These are phyloP conservation scores for Apteryx mantelli DNA, from an alignment of 2,113 vertebrate species.

Conservation along the genomic window DNA sequence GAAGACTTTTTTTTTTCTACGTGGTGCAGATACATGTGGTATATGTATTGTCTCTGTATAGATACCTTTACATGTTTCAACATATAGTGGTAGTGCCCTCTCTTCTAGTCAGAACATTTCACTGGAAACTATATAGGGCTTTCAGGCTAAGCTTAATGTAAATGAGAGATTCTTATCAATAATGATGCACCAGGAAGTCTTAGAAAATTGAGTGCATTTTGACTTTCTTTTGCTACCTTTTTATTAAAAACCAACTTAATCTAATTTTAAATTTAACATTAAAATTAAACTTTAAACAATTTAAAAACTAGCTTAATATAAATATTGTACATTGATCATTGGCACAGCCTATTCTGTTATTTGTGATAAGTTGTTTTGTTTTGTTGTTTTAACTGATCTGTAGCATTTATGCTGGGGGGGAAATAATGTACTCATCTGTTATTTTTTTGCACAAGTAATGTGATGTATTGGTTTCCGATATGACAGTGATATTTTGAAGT, in stretches of 20 bases:
- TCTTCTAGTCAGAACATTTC: neutral
- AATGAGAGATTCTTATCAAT: neutral
- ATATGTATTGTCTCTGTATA: neutral
- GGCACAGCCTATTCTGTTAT: neutral
- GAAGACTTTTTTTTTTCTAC: neutral
- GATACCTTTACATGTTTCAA: neutral
- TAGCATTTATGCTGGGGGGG: neutral
- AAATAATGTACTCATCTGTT: neutral
- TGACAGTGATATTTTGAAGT: neutral
- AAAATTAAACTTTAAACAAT: neutral
- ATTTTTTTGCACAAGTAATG: neutral
- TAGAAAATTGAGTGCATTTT: neutral
- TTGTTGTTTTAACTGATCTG: neutral
- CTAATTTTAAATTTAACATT: neutral
- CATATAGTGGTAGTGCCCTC: neutral
- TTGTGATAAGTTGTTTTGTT: neutral
- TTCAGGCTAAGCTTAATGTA: neutral
- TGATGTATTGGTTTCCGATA: neutral
- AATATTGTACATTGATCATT: neutral
- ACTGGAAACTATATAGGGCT: neutral
- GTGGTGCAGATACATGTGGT: accelerated
- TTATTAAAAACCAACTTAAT: neutral
- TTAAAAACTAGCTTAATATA: neutral
- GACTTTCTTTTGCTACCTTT: neutral
- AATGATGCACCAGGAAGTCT: neutral